A percentile compares a stretch with the other conserved stretches of the same genome.
These are phyloP conservation scores for Thymelicus lineola DNA, from an alignment of 2,888 invertebrate species.

Conservation along the genomic window DNA sequence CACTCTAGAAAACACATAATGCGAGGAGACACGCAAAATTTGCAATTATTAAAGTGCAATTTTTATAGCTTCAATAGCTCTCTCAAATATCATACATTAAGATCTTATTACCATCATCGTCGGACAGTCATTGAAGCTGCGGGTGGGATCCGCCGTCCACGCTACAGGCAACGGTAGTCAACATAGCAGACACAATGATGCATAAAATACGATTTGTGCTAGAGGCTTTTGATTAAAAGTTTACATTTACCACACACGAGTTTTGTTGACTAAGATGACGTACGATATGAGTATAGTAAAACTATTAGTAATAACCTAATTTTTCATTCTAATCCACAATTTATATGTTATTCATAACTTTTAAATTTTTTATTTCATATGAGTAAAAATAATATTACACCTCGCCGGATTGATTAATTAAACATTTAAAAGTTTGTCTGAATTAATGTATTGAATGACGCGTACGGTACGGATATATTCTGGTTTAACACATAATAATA, in stretches of 20 bases:
- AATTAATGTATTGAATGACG: too few species aligned
- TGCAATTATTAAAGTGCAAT: slow-evolving; percentile 24
- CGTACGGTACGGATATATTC: too few species aligned
- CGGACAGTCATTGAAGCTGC: slow-evolving; percentile 3
- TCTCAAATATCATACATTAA: slow-evolving; percentile 21
- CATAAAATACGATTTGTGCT: slow-evolving; percentile 2
- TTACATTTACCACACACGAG: slow-evolving; percentile 1
- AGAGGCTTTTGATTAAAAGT: neutral
- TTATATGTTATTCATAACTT: too few species aligned
- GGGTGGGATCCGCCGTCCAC: slow-evolving; percentile 10
- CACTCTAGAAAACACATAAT: slow-evolving; percentile 8
- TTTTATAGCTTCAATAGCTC: slow-evolving; percentile 19
- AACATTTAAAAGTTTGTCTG: too few species aligned
- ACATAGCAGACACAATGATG: neutral
- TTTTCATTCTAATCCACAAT: too few species aligned
- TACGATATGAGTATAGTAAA: too few species aligned
- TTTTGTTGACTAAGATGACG: neutral
- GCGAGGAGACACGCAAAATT: slow-evolving; percentile 24
- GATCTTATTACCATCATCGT: slow-evolving; percentile 12
- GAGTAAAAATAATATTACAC: too few species aligned
- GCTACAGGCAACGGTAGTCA: neutral
- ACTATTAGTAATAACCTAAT: too few species aligned
- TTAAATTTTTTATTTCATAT: too few species aligned
- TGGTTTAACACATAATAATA: too few species aligned
- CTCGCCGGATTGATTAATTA: too few species aligned